Evolutionary conservation across 2,797 vertebrate species (phyloP), one percentile per base, ranked within the genome.

Genomic region (Lacerta bilineata): DNA sequence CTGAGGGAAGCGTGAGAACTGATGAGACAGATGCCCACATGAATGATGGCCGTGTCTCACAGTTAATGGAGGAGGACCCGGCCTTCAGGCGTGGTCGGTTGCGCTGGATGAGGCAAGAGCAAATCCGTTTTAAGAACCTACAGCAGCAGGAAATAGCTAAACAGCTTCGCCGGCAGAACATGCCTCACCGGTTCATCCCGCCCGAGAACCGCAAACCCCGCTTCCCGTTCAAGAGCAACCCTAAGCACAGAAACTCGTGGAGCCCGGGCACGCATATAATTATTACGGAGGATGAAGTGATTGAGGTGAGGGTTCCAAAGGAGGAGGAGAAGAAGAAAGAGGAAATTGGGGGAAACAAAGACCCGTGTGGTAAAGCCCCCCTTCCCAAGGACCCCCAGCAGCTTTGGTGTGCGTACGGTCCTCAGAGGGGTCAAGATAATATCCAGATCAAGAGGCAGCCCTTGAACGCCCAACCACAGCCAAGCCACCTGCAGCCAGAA

Each of bases 201-300:
- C 99, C 99, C 1, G 98, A 99, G 90, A 99, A 99, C 84, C 98
- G 99, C 85, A 99, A 99, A 92, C 98, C 99, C 3, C 98, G 99
- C 1, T 99, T 99, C 91, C 99, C 99, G n/a, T 99, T 99, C 96
- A 98, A 98, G 96, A 99, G 99, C 95, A 99, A 98, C 93, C 98
- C 99, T 27, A 98, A 98, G 46, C 98, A 99, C 93, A 97, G 99
- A 93, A 99, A 99, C 96, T 99, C 99, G 0, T 99, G 99, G 99
- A 99, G 98, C 82, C 99, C 99, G 0, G 99, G 99, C 39, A 99
- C 99, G 0, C 99, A 99, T 39, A 99, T 99, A 84, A 99, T 99
- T 78, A 99, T 99, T 90, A 99, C 98, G 5, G 98, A 99, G 87
- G 93, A 99, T 81, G 98, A 99, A 94, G 98, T 99, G 11, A 98